Evolutionary conservation across 2,113 vertebrate genomes (phyloP).

Genomic region (human): DNA sequence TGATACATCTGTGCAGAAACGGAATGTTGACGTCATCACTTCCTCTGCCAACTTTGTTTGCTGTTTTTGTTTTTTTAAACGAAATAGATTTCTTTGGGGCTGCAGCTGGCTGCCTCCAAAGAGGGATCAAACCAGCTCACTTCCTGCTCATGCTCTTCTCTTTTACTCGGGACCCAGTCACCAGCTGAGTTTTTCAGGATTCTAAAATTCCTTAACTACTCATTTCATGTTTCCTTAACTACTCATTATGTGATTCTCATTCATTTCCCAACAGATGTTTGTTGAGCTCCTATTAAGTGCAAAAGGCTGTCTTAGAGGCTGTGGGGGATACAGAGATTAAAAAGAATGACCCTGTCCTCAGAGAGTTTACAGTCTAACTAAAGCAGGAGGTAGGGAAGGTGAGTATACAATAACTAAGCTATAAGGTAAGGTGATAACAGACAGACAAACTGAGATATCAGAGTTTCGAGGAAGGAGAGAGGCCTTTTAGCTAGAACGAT

Average conservation of each 20-base stretch:
- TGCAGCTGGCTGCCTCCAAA: slow-evolving; percentile 64
- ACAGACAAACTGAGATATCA: too few relatives aligned
- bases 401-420: background rate
- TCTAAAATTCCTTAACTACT: background rate
- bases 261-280: slow-evolving; percentile 43
- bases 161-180: background rate
- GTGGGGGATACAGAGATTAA: background rate
- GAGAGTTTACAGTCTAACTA: background rate
- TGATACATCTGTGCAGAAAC: background rate
- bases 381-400: background rate
- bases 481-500: background rate
- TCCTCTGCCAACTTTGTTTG: slow-evolving; percentile 43
- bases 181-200: slow-evolving; percentile 31
- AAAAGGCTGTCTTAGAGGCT: background rate
- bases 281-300: background rate
- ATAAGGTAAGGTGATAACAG: background rate
- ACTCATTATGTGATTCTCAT: slow-evolving; percentile 40
- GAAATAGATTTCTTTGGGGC: slow-evolving; percentile 17
- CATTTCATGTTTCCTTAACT: background rate
- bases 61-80: slow-evolving; percentile 18
- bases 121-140: background rate
- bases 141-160: slow-evolving; percentile 38
- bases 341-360: background rate
- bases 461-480: background rate
- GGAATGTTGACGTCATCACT: slow-evolving; percentile 39